Base-by-base conservation (phyloP, 2,113 vertebrate species). In the Budorcas taxicolor region DNA sequence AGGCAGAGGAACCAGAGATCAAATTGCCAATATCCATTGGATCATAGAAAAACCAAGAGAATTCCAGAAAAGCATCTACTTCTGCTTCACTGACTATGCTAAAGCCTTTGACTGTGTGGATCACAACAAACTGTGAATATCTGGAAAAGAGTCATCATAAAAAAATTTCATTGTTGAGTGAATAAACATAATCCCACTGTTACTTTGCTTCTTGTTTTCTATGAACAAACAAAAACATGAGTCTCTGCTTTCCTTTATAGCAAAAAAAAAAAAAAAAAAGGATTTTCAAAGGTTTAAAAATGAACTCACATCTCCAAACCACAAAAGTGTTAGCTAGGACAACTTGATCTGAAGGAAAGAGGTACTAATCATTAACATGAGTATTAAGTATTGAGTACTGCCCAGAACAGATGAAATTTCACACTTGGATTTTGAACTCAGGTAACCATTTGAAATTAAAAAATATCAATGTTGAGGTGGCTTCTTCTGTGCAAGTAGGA, bases 371-470 rank as follows among this genome's bases (percentile, higher is more conserved):
- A n/a, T 85, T 81, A 23, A 33, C 78, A 84, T 83, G 71, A 74
- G 43, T 67, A 15, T 90, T 93, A 90, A 84, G 43, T 82, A 57
- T 33, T 87, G 58, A 96, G 57, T 47, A 80, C 29, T 85, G 43
- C 64, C 55, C 33, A 90, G 40, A 90, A 62, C 57, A 84, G 40
- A 60, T 91, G 40, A 74, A 92, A 96, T 88, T 96, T 60, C 29
- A 82, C 43, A 62, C 43, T 15, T 33, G 93, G 27, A 71, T 85
- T 95, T 60, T 90, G 60, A 96, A 6, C 64, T 43, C 81, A 85
- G 27, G n/a, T 82, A 57, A 84, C 52, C 62, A 78, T 80, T 57
- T 97, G 47, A 90, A 96, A 85, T 93, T 27, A 27, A 91, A 93
- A 91, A 81, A 60, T 83, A 91, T 53, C 4, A n/a, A 19, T 86